Percentiles rank a stretch among this genome's conserved stretches.
Conservation (phyloP, 1,140 invertebrate genomes). For the Cydia strobilella region DNA sequence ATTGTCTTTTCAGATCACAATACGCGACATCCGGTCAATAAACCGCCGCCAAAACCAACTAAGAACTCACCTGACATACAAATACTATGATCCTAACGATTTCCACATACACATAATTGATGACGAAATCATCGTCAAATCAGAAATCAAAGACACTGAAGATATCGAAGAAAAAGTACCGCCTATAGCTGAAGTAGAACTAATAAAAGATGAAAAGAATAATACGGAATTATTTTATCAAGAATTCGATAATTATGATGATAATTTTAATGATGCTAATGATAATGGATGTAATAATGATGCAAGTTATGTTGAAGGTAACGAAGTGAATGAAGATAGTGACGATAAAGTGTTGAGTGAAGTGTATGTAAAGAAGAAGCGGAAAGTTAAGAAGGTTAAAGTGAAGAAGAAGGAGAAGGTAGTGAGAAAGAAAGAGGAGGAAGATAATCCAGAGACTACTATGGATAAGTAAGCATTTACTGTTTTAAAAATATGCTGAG, state of each 20-base stretch:
- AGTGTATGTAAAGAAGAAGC: slow-evolving; percentile 47
- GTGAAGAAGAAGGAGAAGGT: slow-evolving; percentile 39
- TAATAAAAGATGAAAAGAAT: slow-evolving; percentile 33
- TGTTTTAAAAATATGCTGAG: no score
- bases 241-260: slow-evolving; percentile 22
- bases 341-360: slow-evolving; percentile 65
- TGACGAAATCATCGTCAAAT: slow-evolving; percentile 34
- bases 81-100: slow-evolving; percentile 42
- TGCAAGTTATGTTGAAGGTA: neutral
- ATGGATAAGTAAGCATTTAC: slow-evolving; percentile 66
- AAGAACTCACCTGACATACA: slow-evolving; percentile 42
- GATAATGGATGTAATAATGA: slow-evolving; percentile 21
- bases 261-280: slow-evolving; percentile 15
- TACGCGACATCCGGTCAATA: slow-evolving; percentile 56
- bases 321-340: slow-evolving; percentile 43
- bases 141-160: slow-evolving; percentile 35
- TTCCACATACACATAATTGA: slow-evolving; percentile 42
- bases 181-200: slow-evolving; percentile 34
- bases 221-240: slow-evolving; percentile 3
- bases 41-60: slow-evolving; percentile 46
- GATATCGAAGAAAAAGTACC: slow-evolving; percentile 33
- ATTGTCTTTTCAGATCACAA: slow-evolving; percentile 51
- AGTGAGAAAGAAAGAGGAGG: slow-evolving; percentile 43
- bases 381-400: slow-evolving; percentile 41
- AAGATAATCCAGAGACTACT: slow-evolving; percentile 51